Conservation (phyloP, 2,888 invertebrate genomes). For the Physocephala rufipes region DNA sequence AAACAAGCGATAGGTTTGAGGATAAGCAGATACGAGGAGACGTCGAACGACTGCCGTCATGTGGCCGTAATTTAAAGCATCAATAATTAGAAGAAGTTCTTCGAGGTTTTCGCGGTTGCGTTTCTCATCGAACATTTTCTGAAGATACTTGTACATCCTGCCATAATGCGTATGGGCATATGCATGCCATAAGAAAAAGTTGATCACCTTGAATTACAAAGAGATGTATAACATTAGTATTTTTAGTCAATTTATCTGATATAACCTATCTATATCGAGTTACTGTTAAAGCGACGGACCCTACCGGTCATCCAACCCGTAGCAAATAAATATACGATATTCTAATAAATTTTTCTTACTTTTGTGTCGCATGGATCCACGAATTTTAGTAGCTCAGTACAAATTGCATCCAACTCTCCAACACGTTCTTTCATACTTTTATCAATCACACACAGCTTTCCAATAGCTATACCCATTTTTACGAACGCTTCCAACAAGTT, state of each 20-base stretch:
- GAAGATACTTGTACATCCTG: constrained; percentile 78
- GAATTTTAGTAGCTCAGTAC: constrained; percentile 81
- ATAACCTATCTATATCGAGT: constrained; percentile 9
- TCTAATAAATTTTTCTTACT: constrained; percentile 65
- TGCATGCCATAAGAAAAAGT: constrained; percentile 86
- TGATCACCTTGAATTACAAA: constrained; percentile 69
- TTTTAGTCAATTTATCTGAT: neutral
- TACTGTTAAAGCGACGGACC: neutral
- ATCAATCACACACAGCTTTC: constrained; percentile 69
- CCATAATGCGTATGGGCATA: constrained; percentile 82
- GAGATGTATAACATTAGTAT: neutral
- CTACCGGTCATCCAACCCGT: constrained; percentile 13
- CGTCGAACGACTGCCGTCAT: constrained; percentile 56
- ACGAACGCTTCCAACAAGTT: constrained; percentile 82
- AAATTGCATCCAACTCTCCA: constrained; percentile 71
- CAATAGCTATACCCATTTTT: constrained; percentile 78
- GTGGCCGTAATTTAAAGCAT: constrained; percentile 59
- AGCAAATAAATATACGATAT: constrained; percentile 7
- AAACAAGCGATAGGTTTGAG: constrained; percentile 62
- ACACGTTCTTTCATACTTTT: constrained; percentile 62
- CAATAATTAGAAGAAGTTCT: constrained; percentile 57
- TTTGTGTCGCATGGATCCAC: constrained; percentile 81
- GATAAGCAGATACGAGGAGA: constrained; percentile 59
- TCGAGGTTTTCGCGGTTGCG: constrained; percentile 73
- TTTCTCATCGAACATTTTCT: constrained; percentile 84